These are phyloP conservation scores for Chymomyza caudatula DNA, from an alignment of 2,888 invertebrate genomes.

Conservation along the genomic window DNA sequence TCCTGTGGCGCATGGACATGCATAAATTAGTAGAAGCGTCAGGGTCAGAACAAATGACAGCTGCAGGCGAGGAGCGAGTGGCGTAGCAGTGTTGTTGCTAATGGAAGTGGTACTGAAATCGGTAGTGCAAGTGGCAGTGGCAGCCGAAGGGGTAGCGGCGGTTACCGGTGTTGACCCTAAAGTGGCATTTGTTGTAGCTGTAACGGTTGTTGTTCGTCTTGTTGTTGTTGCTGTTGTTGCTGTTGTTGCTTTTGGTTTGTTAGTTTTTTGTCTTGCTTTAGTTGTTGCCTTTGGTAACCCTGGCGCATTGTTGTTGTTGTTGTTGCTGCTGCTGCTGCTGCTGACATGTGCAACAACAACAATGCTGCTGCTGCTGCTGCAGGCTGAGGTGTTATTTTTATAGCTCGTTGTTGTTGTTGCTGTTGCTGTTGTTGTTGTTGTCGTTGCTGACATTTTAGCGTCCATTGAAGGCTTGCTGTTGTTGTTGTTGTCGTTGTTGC, in stretches of 20 bases:
- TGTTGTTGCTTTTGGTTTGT: conserved; percentile 40
- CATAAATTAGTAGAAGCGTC: conserved; percentile 38
- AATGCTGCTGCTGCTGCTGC: conserved; percentile 12
- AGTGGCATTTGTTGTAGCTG: conserved; percentile 4
- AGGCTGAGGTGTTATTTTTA: conserved; percentile 13
- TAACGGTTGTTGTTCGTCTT: conserved; percentile 12
- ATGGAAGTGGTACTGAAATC: not conserved
- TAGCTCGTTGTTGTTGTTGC: conserved; percentile 12
- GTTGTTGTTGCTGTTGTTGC: conserved; percentile 42
- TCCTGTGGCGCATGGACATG: conserved; percentile 45
- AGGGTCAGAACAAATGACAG: conserved; percentile 15
- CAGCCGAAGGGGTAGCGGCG: not conserved
- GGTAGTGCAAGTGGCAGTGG: not conserved
- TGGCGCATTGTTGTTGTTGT: conserved; percentile 28
- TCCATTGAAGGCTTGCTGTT: conserved; percentile 27
- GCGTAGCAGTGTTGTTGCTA: not conserved
- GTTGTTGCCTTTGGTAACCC: conserved; percentile 8
- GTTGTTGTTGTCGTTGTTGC: conserved; percentile 12
- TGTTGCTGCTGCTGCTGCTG: conserved; percentile 10
- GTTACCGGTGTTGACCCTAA: not conserved
- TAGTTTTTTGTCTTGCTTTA: too few relatives aligned
- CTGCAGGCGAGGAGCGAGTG: not conserved
- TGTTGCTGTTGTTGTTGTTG: conserved; percentile 3
- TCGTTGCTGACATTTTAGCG: conserved; percentile 6
- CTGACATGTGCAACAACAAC: not conserved